Evolutionary conservation across 2,888 invertebrate genomes (phyloP).

Genomic region (Erannis defoliaria): DNA sequence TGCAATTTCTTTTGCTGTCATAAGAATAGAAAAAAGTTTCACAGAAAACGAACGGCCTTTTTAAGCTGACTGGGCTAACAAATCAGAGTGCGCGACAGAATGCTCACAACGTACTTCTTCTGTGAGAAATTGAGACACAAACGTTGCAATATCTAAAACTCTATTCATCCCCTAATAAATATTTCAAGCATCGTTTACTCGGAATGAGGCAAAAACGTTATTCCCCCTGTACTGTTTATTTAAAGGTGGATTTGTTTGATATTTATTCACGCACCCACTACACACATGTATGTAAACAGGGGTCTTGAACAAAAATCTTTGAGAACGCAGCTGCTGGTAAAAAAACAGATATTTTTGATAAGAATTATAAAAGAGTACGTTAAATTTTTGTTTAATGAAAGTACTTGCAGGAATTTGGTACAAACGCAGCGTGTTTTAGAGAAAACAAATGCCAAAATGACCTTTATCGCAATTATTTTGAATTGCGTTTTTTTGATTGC

Average conservation of each 20-base stretch:
- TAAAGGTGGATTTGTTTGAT: slow-evolving; percentile 84
- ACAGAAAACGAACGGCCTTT: slow-evolving; percentile 7
- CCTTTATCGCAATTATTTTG: no score
- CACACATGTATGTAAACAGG: slow-evolving; percentile 58
- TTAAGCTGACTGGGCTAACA: slow-evolving; percentile 27
- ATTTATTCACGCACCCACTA: slow-evolving; percentile 75
- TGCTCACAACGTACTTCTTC: slow-evolving; percentile 43
- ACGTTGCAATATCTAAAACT: slow-evolving; percentile 75
- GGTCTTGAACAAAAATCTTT: slow-evolving; percentile 50
- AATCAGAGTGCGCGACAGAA: slow-evolving; percentile 33
- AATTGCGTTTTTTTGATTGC: no score
- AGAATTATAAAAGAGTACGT: slow-evolving; percentile 30
- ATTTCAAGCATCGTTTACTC: slow-evolving; percentile 84
- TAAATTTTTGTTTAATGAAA: background rate
- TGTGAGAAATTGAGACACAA: slow-evolving; percentile 61
- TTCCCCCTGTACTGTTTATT: slow-evolving; percentile 79
- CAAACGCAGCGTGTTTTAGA: no score
- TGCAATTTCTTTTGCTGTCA: background rate
- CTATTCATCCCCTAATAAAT: slow-evolving; percentile 83
- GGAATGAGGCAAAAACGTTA: slow-evolving; percentile 82
- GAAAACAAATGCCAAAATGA: background rate
- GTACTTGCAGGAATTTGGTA: no score
- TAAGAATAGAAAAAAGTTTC: slow-evolving; percentile 8
- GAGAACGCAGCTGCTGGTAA: slow-evolving; percentile 43
- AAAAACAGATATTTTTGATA: slow-evolving; percentile 37